Percentiles rank a stretch among this genome's conserved stretches.
These are phyloP conservation scores for Mimumesa dahlbomi DNA, from an alignment of 2,888 invertebrate genomes.

Conservation along the genomic window DNA sequence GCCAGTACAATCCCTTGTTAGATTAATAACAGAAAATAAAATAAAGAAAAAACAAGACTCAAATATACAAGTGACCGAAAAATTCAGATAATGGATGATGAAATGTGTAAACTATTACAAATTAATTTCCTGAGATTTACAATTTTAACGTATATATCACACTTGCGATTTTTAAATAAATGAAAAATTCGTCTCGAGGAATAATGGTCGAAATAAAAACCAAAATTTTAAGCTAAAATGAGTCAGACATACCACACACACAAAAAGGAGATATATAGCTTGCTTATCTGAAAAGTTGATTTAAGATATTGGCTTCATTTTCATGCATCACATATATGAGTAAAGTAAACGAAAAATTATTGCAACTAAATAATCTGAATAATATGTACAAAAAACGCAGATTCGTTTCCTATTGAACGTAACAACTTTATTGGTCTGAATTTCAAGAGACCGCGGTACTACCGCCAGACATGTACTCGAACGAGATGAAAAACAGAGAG, in stretches of 20 bases:
- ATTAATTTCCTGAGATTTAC: too few species aligned
- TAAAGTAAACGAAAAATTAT: not conserved
- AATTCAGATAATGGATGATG: slow-evolving; percentile 9
- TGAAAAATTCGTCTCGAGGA: not conserved
- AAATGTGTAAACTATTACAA: too few species aligned
- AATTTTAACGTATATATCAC: slow-evolving; percentile 15
- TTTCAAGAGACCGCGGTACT: slow-evolving; percentile 16
- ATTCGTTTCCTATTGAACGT: slow-evolving; percentile 2
- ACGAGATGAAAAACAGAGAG: slow-evolving; percentile 24
- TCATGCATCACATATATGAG: not conserved
- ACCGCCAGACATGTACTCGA: slow-evolving; percentile 22
- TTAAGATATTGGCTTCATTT: slow-evolving; percentile 16
- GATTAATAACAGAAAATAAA: too few species aligned
- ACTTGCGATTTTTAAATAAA: slow-evolving; percentile 10
- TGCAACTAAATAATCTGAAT: not conserved
- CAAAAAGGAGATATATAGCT: slow-evolving; percentile 1
- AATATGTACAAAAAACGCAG: not conserved
- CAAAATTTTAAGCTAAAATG: not conserved
- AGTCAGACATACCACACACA: not conserved
- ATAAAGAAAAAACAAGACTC: too few species aligned
- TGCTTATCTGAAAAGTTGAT: slow-evolving; percentile 30
- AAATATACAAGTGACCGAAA: not conserved
- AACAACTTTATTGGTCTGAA: not conserved
- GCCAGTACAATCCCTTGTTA: too few species aligned
- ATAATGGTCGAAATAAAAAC: slow-evolving; percentile 1